Evolutionary conservation across 2,113 vertebrate species (phyloP).

Genomic region (Rissa tridactyla): DNA sequence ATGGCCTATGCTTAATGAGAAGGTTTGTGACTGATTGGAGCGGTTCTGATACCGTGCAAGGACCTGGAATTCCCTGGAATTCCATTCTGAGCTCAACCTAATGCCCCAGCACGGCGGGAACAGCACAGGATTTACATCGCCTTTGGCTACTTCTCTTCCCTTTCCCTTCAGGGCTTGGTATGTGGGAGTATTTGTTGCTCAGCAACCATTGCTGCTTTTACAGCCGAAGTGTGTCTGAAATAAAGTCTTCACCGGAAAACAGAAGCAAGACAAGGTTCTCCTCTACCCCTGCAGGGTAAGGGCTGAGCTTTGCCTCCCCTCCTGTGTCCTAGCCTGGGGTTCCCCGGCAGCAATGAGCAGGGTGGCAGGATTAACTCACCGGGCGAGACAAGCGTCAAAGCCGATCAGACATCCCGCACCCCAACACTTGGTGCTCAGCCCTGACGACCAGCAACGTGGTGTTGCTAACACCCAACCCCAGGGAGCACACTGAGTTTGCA

Average conservation of each 20-base stretch:
- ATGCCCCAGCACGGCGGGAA: not conserved
- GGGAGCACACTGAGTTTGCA: not conserved
- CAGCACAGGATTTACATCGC: not conserved
- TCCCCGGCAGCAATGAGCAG: not conserved
- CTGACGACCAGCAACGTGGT: not conserved
- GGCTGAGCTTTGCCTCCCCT: not conserved
- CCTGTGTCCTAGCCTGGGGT: not conserved
- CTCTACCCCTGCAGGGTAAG: not conserved
- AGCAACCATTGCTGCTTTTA: not conserved
- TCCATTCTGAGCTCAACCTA: not conserved
- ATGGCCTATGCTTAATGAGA: not conserved
- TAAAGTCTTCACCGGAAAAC: not conserved
- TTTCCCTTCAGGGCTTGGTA: not conserved
- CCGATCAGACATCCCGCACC: rapidly evolving
- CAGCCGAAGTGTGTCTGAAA: not conserved
- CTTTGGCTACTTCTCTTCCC: not conserved
- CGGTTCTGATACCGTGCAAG: not conserved
- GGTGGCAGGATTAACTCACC: not conserved
- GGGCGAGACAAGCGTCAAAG: not conserved
- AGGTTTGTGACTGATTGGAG: not conserved
- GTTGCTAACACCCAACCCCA: not conserved
- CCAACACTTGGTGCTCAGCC: not conserved
- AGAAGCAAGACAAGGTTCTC: not conserved
- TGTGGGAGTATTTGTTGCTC: not conserved
- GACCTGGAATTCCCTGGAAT: not conserved